phyloP scores from a whole-genome alignment of 2,888 invertebrate species.

The Ornithoptera priamus region DNA sequence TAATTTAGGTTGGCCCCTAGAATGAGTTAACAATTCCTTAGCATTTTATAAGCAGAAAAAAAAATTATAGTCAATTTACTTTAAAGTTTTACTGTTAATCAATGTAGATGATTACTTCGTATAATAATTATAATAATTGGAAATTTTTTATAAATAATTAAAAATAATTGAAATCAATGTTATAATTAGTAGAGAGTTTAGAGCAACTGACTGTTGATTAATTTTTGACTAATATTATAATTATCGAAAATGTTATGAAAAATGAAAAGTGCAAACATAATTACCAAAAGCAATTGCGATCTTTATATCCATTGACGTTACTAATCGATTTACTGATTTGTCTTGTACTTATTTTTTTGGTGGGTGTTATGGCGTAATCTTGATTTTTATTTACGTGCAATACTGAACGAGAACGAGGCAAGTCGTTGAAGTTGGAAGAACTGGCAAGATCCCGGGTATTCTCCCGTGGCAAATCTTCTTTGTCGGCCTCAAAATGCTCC shows the following conservation, averaged over 20 bases:
- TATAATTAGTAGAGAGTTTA: too few species aligned
- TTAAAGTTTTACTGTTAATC: too few species aligned
- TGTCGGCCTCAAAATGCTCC: slow-evolving; percentile 79
- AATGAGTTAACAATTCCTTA: slow-evolving; percentile 31
- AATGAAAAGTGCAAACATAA: neutral
- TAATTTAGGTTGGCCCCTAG: slow-evolving; percentile 65
- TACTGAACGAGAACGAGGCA: slow-evolving; percentile 69
- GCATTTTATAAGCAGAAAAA: neutral
- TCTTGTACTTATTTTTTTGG: slow-evolving; percentile 60
- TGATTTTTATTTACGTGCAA: slow-evolving; percentile 63
- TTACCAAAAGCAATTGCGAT: slow-evolving; percentile 59
- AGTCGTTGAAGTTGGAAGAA: slow-evolving; percentile 53
- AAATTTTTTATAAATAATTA: too few species aligned
- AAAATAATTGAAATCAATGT: too few species aligned
- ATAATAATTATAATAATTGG: too few species aligned
- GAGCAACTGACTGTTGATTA: neutral
- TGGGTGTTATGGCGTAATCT: slow-evolving; percentile 53
- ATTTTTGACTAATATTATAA: neutral
- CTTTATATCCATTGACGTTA: slow-evolving; percentile 68
- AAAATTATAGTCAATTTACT: too few species aligned
- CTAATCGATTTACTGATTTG: slow-evolving; percentile 73
- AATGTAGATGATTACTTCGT: too few species aligned
- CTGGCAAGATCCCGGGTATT: slow-evolving; percentile 45
- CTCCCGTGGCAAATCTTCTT: slow-evolving; percentile 43
- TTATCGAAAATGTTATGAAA: neutral